These are phyloP conservation scores for Empidonax traillii DNA, from an alignment of 2,113 vertebrate genomes.

Conservation along the genomic window DNA sequence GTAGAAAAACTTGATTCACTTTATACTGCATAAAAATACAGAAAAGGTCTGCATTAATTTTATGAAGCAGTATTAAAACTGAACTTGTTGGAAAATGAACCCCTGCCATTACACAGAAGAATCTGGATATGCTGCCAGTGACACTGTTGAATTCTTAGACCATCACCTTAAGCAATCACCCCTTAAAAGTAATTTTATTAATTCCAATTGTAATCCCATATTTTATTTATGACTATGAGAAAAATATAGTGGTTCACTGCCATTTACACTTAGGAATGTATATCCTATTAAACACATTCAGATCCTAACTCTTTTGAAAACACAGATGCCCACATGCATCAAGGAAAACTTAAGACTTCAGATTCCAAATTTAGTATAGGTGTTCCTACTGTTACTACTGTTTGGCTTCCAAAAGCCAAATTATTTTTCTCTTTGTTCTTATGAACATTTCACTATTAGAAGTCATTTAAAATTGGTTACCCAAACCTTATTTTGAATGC, in stretches of 20 bases:
- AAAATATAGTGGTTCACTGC: background rate
- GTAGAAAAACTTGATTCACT: background rate
- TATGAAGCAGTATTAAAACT: background rate
- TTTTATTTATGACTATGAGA: background rate
- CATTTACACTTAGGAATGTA: background rate
- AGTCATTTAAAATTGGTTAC: background rate
- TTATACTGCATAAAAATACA: background rate
- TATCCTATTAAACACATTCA: background rate
- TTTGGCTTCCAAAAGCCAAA: background rate
- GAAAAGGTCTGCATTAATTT: background rate
- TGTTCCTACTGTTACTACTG: too few species aligned
- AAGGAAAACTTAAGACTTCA: background rate
- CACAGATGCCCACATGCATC: background rate
- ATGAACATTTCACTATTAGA: background rate
- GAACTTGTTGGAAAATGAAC: background rate
- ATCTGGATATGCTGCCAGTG: background rate
- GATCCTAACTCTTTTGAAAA: background rate
- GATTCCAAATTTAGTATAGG: background rate
- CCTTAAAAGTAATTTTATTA: background rate
- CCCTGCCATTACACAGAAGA: background rate
- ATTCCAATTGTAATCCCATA: background rate
- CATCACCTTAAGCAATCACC: background rate
- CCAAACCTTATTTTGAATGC: background rate
- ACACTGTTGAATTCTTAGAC: background rate
- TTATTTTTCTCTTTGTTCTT: background rate